Evolutionary conservation across 2,888 invertebrate genomes (phyloP).

Genomic region (Drosophila diplacantha): DNA sequence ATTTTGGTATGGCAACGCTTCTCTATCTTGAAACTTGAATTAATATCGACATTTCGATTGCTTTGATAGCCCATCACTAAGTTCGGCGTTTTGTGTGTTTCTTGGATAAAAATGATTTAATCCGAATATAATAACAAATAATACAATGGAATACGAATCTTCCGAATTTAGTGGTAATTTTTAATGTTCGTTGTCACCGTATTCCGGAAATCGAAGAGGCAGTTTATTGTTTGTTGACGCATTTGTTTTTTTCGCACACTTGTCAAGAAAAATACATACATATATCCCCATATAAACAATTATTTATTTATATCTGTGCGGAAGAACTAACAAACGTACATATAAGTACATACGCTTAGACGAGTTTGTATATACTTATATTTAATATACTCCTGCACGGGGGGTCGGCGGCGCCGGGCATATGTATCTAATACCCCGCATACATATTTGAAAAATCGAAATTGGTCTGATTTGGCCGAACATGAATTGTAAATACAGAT

Average conservation of each 20-base stretch:
- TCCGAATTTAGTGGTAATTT: constrained; percentile 60
- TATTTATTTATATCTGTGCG: constrained; percentile 39
- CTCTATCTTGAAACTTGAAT: too few relatives aligned
- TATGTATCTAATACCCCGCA: constrained; percentile 19
- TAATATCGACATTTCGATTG: background rate
- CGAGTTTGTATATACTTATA: constrained; percentile 25
- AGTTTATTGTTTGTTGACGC: constrained; percentile 17
- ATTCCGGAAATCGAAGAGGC: background rate
- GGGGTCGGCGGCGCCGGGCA: constrained; percentile 28
- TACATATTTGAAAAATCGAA: constrained; percentile 42
- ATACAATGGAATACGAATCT: constrained; percentile 60
- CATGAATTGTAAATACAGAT: constrained; percentile 19
- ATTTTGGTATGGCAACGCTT: too few relatives aligned
- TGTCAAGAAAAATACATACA: constrained; percentile 25
- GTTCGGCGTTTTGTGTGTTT: constrained; percentile 61
- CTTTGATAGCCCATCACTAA: background rate
- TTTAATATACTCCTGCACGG: constrained; percentile 36
- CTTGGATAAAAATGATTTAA: constrained; percentile 51
- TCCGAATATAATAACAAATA: constrained; percentile 35
- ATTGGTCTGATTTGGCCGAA: constrained; percentile 13
- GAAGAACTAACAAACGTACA: constrained; percentile 18
- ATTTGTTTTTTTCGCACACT: constrained; percentile 33
- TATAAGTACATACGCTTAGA: constrained; percentile 14
- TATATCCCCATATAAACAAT: constrained; percentile 36
- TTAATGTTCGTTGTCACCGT: background rate